Evolutionary conservation across 2,888 invertebrate genomes (phyloP).

Genomic region (Melinaea menophilus): DNA sequence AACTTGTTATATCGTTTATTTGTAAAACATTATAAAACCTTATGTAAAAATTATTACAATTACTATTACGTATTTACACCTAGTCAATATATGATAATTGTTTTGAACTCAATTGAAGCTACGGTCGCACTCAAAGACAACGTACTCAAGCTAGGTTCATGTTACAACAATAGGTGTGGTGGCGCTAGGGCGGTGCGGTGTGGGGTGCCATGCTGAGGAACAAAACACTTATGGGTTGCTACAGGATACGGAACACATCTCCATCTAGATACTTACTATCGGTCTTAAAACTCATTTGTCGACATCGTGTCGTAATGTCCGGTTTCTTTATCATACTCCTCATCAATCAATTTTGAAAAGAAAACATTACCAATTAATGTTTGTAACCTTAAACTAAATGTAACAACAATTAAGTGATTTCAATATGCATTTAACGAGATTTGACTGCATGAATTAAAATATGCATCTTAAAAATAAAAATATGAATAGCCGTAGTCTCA

Average conservation of each 20-base stretch:
- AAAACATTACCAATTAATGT: constrained; percentile 39
- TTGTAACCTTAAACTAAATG: constrained; percentile 30
- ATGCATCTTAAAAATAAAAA: constrained; percentile 44
- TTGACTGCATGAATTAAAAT: constrained; percentile 76
- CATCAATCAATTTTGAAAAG: constrained; percentile 39
- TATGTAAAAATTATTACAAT: no score
- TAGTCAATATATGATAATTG: no score
- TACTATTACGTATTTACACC: background rate
- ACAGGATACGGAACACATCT: constrained; percentile 58
- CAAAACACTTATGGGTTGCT: constrained; percentile 48
- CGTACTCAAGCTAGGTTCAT: constrained; percentile 17
- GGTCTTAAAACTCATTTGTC: constrained; percentile 25
- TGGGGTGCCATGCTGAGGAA: constrained; percentile 44
- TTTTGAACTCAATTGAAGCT: no score
- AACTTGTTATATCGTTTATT: no score
- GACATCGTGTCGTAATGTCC: constrained; percentile 27
- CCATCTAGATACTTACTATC: constrained; percentile 58
- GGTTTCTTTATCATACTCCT: constrained; percentile 56
- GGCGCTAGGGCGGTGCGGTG: constrained; percentile 37
- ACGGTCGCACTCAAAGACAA: background rate
- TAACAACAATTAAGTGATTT: constrained; percentile 17
- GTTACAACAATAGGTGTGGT: constrained; percentile 26
- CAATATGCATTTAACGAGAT: constrained; percentile 78
- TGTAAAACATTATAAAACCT: no score
- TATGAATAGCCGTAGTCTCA: constrained; percentile 27